A percentile compares a stretch with the other conserved stretches of the same genome.
phyloP scores from a whole-genome alignment of 2,888 invertebrate species.

The Salpingus planirostris region DNA sequence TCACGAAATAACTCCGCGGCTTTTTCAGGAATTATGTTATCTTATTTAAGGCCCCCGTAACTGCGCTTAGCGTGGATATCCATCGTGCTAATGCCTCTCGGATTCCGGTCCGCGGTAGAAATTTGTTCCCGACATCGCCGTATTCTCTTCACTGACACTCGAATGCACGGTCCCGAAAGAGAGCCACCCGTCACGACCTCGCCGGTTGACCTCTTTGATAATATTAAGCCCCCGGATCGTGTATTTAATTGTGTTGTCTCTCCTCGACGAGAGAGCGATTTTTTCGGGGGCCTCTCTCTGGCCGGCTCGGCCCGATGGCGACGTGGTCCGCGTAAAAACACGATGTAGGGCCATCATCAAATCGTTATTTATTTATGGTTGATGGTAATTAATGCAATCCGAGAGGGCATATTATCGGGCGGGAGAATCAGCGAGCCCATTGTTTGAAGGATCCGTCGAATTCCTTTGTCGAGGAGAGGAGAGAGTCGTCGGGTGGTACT shows the following conservation, averaged over 20 bases:
- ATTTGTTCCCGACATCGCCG: slow-evolving; percentile 18
- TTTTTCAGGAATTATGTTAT: slow-evolving; percentile 21
- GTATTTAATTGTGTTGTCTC: too few relatives aligned
- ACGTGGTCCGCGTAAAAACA: slow-evolving; percentile 20
- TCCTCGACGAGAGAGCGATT: too few relatives aligned
- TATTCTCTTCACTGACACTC: too few relatives aligned
- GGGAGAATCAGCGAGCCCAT: slow-evolving; percentile 29
- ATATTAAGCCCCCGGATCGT: too few relatives aligned
- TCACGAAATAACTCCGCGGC: slow-evolving; percentile 18
- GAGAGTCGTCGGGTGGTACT: too few relatives aligned
- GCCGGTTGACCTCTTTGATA: too few relatives aligned
- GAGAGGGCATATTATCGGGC: slow-evolving; percentile 27
- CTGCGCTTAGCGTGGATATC: slow-evolving; percentile 12
- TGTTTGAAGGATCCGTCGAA: slow-evolving; percentile 38
- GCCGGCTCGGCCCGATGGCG: slow-evolving; percentile 12
- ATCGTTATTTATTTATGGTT: slow-evolving; percentile 31
- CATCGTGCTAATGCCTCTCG: slow-evolving; percentile 16
- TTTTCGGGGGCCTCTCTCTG: slow-evolving; percentile 9
- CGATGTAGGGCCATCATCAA: slow-evolving; percentile 22
- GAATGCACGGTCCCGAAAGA: too few relatives aligned
- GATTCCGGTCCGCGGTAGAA: slow-evolving; percentile 20
- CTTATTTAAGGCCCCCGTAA: slow-evolving; percentile 16
- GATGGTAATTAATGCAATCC: slow-evolving; percentile 34
- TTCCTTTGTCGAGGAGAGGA: slow-evolving; percentile 25
- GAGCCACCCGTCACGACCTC: too few relatives aligned